phyloP scores from a whole-genome alignment of 2,888 invertebrate genomes.

The Cataglyphis livida region DNA sequence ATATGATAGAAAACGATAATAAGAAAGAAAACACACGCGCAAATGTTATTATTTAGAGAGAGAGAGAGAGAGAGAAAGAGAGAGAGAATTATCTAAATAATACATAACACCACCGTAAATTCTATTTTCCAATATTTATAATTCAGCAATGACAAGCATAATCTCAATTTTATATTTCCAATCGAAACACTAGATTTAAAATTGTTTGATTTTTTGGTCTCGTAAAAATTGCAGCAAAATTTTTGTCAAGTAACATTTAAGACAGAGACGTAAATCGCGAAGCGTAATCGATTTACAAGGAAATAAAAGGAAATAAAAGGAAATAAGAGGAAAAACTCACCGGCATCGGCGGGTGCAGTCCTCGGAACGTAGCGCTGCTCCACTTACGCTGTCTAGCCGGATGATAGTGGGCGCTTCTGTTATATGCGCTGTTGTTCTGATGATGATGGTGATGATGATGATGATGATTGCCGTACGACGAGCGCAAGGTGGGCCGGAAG shows the following conservation, averaged over 20 bases:
- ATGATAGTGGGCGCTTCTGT: slow-evolving; percentile 63
- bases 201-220: not conserved
- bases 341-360: slow-evolving; percentile 77
- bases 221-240: not conserved
- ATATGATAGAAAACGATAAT: not conserved
- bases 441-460: not conserved
- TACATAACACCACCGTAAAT: not conserved
- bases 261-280: not conserved
- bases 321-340: slow-evolving; percentile 67
- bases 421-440: slow-evolving; percentile 68
- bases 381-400: slow-evolving; percentile 77
- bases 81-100: too few relatives aligned
- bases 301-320: too few relatives aligned
- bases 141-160: not conserved
- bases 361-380: slow-evolving; percentile 76
- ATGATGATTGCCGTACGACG: slow-evolving; percentile 67
- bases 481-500: slow-evolving; percentile 70
- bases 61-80: too few relatives aligned
- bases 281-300: not conserved
- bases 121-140: not conserved
- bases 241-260: not conserved
- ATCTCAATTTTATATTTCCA: not conserved
- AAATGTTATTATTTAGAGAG: not conserved
- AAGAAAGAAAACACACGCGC: not conserved
- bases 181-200: not conserved